A percentile compares a stretch with the other conserved stretches of the same genome.
phyloP scores from a whole-genome alignment of 2,888 invertebrate genomes.

The Tillus elongatus region DNA sequence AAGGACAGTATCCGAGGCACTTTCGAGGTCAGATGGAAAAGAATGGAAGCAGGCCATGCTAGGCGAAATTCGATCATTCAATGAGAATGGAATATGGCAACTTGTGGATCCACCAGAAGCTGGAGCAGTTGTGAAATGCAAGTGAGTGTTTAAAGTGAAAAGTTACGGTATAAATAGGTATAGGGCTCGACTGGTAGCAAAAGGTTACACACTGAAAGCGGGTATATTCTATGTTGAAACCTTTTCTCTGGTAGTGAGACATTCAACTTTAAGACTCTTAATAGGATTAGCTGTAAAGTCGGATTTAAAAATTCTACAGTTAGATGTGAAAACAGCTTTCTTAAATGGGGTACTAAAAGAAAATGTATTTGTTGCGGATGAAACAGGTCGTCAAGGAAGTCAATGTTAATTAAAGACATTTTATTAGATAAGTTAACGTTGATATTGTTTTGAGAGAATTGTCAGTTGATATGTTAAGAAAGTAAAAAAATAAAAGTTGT shows the following conservation, averaged over 20 bases:
- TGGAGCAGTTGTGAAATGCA: constrained; percentile 11
- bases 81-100: constrained; percentile 11
- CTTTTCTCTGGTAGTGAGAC: constrained; percentile 8
- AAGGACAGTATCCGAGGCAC: constrained; percentile 8
- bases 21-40: constrained; percentile 10
- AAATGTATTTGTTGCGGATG: constrained; percentile 13
- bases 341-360: constrained; percentile 13
- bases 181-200: constrained; percentile 1
- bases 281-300: constrained; percentile 11
- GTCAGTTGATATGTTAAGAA: too few relatives aligned
- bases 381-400: too few relatives aligned
- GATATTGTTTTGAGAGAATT: too few relatives aligned
- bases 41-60: constrained; percentile 8
- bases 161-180: neutral
- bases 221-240: neutral
- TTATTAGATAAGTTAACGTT: too few relatives aligned
- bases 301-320: constrained; percentile 13
- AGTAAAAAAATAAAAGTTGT: too few relatives aligned
- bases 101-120: constrained; percentile 10
- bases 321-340: constrained; percentile 16
- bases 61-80: constrained; percentile 6
- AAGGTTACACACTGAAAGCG: constrained; percentile 5
- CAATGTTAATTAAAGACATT: too few relatives aligned
- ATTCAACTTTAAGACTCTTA: constrained; percentile 15
- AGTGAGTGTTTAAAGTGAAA: constrained; percentile 13